Evolutionary conservation across 2,113 vertebrate species (phyloP).

Genomic region (Oncorhynchus nerka): DNA sequence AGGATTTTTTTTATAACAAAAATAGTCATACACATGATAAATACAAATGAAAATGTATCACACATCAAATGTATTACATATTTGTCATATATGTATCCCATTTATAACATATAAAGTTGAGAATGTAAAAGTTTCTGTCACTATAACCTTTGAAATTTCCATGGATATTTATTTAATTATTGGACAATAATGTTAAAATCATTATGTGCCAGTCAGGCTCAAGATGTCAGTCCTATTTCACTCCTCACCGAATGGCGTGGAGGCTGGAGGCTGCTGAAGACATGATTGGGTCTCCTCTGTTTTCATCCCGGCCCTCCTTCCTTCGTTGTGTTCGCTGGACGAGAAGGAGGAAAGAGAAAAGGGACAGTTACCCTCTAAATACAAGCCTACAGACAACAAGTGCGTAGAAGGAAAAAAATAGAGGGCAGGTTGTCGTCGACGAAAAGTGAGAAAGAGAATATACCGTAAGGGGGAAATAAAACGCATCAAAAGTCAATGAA

Average conservation of each 20-base stretch:
- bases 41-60: not conserved
- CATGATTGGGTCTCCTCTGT: slow-evolving; percentile 86
- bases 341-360: not conserved
- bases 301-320: slow-evolving; percentile 81
- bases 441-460: no score
- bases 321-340: slow-evolving; percentile 72
- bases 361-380: not conserved
- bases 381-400: not conserved
- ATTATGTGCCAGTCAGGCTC: not conserved
- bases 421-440: no score
- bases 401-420: no score
- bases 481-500: no score
- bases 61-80: no score
- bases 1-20: no score
- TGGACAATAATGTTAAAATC: not conserved
- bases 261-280: slow-evolving; percentile 80
- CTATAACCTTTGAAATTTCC: no score
- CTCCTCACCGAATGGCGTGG: slow-evolving; percentile 80
- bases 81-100: no score
- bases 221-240: not conserved
- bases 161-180: no score
- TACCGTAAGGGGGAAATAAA: no score
- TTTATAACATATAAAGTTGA: no score
- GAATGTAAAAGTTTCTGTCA: no score
- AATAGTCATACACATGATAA: not conserved